Percentiles rank a stretch among this genome's conserved stretches.
Evolutionary conservation across 1,140 invertebrate genomes (phyloP).

Genomic region (Drosophila lacertosa): DNA sequence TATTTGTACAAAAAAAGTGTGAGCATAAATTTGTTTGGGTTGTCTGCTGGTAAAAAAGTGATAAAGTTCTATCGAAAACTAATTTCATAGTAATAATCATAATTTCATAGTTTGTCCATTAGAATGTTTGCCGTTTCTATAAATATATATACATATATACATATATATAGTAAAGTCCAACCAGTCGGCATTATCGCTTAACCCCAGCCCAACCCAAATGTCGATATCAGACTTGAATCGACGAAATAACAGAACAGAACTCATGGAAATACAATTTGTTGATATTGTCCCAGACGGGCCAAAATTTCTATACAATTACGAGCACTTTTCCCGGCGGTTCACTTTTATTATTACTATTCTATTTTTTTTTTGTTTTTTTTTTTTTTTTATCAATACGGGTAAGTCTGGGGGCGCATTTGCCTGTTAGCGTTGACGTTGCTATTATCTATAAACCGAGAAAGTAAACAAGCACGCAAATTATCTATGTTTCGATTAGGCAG

Average conservation of each 20-base stretch:
- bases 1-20: neutral
- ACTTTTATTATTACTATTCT: conserved; percentile 29
- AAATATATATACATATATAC: no score
- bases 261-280: conserved; percentile 26
- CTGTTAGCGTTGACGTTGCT: conserved; percentile 45
- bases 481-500: conserved; percentile 73
- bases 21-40: no score
- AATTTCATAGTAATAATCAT: neutral
- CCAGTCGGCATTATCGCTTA: conserved; percentile 8
- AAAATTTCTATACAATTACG: conserved; percentile 36
- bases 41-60: no score
- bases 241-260: conserved; percentile 21
- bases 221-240: conserved; percentile 26
- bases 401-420: conserved; percentile 30
- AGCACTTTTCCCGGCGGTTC: conserved; percentile 5
- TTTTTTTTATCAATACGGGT: conserved; percentile 60
- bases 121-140: conserved; percentile 8
- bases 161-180: no score
- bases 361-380: conserved; percentile 7
- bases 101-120: neutral
- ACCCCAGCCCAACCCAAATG: conserved; percentile 2
- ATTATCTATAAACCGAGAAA: conserved; percentile 75
- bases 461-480: conserved; percentile 76
- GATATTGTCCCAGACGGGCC: conserved; percentile 28
- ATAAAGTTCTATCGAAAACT: neutral